Evolutionary conservation across 2,113 vertebrate genomes (phyloP).

Genomic region (human): GRCh38 chr12:44538501-44539000

Average conservation of each 20-base stretch:
- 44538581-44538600: neutral
- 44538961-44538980: neutral
- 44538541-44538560: neutral
- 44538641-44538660: neutral
- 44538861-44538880: neutral
- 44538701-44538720: neutral
- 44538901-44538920: neutral
- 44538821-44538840: neutral
- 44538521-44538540: neutral
- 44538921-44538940: neutral
- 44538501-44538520: neutral
- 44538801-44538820: neutral
- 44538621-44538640: neutral
- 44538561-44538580: neutral
- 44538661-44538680: neutral
- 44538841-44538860: neutral
- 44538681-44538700: neutral
- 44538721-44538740: neutral
- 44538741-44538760: neutral
- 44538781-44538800: neutral
- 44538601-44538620: neutral
- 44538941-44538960: neutral
- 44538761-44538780: neutral
- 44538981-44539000: neutral
- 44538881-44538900: neutral